These are phyloP conservation scores for Montipora capitata DNA, from an alignment of 92 coral and sea anemone genomes.

Conservation along the genomic window DNA sequence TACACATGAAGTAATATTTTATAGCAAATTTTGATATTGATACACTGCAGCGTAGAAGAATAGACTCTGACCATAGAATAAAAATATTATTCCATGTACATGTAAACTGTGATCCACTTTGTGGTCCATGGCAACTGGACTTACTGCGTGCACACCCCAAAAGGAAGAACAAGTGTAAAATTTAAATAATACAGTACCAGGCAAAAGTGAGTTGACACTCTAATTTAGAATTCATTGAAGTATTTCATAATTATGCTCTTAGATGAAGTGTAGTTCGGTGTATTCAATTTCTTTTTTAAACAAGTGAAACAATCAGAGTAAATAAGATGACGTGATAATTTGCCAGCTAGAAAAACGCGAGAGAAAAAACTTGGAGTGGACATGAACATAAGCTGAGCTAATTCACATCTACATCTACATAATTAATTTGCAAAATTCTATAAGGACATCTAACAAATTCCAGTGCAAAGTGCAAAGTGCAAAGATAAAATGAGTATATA, in stretches of 20 bases:
- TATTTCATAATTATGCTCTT: not conserved
- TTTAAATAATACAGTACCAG: not conserved
- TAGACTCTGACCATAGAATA: not conserved
- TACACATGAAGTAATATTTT: not conserved
- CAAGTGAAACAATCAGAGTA: not conserved
- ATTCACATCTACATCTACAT: too few species aligned
- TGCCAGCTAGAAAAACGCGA: not conserved
- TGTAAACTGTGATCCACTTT: not conserved
- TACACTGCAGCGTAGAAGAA: not conserved
- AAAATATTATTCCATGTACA: not conserved
- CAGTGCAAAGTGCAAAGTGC: too few species aligned
- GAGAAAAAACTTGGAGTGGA: not conserved
- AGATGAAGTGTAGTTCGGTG: not conserved
- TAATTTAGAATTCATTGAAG: not conserved
- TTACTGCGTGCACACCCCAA: not conserved
- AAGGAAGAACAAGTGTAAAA: not conserved
- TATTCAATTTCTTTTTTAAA: not conserved
- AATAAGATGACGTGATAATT: not conserved
- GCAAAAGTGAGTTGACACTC: not conserved
- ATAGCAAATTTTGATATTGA: not conserved
- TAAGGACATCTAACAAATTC: too few species aligned
- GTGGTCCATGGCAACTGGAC: not conserved
- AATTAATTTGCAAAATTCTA: too few species aligned
- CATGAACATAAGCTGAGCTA: not conserved
- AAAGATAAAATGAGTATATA: too few species aligned